Percentiles rank a stretch among this genome's conserved stretches.
Conservation (phyloP, 1,140 invertebrate species). For the Monomorium pharaonis region DNA sequence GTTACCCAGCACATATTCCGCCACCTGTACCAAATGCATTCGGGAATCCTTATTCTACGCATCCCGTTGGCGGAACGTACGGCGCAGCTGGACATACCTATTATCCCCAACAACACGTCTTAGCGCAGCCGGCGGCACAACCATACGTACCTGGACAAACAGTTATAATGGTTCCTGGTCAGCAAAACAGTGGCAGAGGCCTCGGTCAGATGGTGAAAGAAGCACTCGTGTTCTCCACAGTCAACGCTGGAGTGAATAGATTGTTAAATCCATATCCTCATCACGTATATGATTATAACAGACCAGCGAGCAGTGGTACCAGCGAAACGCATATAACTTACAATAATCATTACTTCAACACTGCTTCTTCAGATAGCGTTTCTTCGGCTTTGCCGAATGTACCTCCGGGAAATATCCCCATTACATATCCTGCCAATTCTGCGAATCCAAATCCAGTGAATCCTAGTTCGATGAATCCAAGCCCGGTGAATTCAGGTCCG, state of each 20-base stretch:
- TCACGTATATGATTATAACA: neutral
- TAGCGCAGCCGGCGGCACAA: constrained; percentile 74
- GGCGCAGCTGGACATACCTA: constrained; percentile 46
- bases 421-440: neutral
- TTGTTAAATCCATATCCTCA: constrained; percentile 67
- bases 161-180: constrained; percentile 71
- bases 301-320: neutral
- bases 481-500: neutral
- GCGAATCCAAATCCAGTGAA: neutral
- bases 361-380: constrained; percentile 18
- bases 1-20: constrained; percentile 47
- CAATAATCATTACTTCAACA: constrained; percentile 76
- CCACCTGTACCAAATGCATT: constrained; percentile 54
- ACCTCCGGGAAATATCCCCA: neutral
- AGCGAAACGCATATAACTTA: constrained; percentile 76
- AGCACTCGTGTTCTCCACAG: constrained; percentile 77
- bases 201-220: constrained; percentile 79
- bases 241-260: constrained; percentile 79
- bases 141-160: constrained; percentile 77
- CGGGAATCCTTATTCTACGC: constrained; percentile 63
- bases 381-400: neutral
- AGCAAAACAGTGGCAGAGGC: constrained; percentile 72
- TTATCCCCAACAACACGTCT: constrained; percentile 73
- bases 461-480: too few species aligned
- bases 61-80: constrained; percentile 23